These are phyloP conservation scores for Papilio protenor DNA, from an alignment of 2,888 invertebrate genomes.

Conservation along the genomic window DNA sequence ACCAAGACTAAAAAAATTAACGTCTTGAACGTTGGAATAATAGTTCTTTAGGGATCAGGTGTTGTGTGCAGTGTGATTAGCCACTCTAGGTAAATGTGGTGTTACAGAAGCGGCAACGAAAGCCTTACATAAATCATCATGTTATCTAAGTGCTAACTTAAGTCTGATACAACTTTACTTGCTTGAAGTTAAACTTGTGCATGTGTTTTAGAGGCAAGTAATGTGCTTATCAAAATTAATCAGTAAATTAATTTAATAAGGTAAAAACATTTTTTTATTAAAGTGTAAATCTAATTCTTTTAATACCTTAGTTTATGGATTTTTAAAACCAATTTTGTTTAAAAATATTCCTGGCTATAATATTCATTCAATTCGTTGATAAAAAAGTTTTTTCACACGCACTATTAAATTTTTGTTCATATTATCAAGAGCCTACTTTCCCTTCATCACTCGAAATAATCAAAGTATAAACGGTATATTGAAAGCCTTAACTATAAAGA, in stretches of 20 bases:
- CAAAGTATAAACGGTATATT: too few relatives aligned
- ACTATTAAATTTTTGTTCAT: too few relatives aligned
- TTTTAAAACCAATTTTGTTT: too few relatives aligned
- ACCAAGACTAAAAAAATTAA: not conserved
- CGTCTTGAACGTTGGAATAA: not conserved
- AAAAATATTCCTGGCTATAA: too few relatives aligned
- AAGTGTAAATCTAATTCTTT: not conserved
- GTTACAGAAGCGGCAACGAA: not conserved
- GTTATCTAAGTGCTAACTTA: not conserved
- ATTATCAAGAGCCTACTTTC: too few relatives aligned
- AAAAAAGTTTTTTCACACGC: too few relatives aligned
- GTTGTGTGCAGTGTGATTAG: not conserved
- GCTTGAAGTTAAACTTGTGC: not conserved
- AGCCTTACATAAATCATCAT: constrained; percentile 3
- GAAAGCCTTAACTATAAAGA: too few relatives aligned
- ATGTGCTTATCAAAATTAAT: not conserved
- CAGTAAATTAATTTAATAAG: not conserved
- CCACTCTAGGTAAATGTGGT: constrained; percentile 9
- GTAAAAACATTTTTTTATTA: not conserved
- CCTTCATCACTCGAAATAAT: too few relatives aligned
- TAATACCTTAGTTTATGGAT: not conserved
- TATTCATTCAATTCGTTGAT: too few relatives aligned
- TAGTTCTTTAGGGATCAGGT: constrained; percentile 13
- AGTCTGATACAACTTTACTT: not conserved
- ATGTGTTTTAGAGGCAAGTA: not conserved